Evolutionary conservation across 2,888 invertebrate genomes (phyloP).

Genomic region (Agelastica alni): DNA sequence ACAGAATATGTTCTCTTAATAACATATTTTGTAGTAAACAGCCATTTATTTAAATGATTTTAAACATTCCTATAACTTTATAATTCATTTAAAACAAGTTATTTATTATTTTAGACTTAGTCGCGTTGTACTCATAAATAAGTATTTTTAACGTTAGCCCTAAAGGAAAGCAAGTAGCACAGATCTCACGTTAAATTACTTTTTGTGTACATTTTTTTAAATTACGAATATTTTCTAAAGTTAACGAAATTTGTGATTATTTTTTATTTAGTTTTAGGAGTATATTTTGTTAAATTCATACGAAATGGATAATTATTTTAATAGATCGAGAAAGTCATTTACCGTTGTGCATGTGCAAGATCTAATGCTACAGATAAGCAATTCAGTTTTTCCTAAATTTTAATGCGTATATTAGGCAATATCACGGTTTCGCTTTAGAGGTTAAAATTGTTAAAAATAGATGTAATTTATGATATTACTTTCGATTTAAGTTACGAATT

Average conservation of each 20-base stretch:
- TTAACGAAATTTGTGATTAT: too few relatives aligned
- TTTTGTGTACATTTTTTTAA: too few relatives aligned
- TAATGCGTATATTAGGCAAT: constrained; percentile 9
- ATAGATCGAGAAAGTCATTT: too few relatives aligned
- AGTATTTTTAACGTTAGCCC: constrained; percentile 25
- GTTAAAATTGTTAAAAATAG: constrained; percentile 28
- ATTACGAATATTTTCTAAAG: too few relatives aligned
- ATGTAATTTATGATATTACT: constrained; percentile 30
- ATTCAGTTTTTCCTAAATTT: constrained; percentile 18
- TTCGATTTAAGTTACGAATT: constrained; percentile 13
- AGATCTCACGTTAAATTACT: too few relatives aligned
- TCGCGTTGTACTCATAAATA: constrained; percentile 17
- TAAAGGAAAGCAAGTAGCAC: constrained; percentile 29
- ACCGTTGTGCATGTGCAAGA: too few relatives aligned
- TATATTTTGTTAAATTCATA: too few relatives aligned
- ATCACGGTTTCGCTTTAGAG: too few relatives aligned
- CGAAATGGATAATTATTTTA: too few relatives aligned
- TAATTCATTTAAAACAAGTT: constrained; percentile 27
- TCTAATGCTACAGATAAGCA: too few relatives aligned
- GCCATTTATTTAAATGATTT: constrained; percentile 21
- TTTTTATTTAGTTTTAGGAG: too few relatives aligned
- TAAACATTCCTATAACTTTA: constrained; percentile 38
- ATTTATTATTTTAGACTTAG: constrained; percentile 34
- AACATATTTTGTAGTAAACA: constrained; percentile 11
- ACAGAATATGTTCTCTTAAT: constrained; percentile 64